Evolutionary conservation across 2,888 invertebrate genomes (phyloP), one percentile per base, ranked within the genome.

Genomic region (Vesta saturnalis): DNA sequence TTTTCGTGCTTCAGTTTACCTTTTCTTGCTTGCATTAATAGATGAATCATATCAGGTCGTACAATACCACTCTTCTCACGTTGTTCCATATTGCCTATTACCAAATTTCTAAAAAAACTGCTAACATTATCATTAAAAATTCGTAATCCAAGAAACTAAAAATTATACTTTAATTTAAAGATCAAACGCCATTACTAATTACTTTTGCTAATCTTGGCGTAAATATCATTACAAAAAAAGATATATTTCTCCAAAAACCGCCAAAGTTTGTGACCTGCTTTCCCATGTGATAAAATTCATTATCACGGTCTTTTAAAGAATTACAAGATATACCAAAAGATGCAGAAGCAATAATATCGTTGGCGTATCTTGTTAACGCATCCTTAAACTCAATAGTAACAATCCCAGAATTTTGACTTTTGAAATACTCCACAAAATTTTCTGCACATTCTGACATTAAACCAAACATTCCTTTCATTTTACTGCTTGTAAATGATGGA

Each of bases 401-500:
- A 0, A 72, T 30, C 0, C 72, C 70, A n/a, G n/a, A n/a, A n/a
- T n/a, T n/a, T 4, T 70, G 23, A 0, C 75, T 64, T 1, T 58
- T 12, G 10, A 82, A 70, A 57, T 76, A 75, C 3, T 78, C 65
- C 0, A 77, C 69, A 59, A 83, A 81, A 16, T 76, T 77, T 16
- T 55, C 69, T 1, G 80, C 82, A 57, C n/a, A n/a, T n/a, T n/a
- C n/a, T n/a, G n/a, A n/a, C n/a, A n/a, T n/a, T n/a, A n/a, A n/a
- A n/a, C n/a, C n/a, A n/a, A n/a, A n/a, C n/a, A n/a, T n/a, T n/a
- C 77, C 73, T 39, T 85, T 84, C 86, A 89, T 87, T 78, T 89
- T 88, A 59, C 86, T 86, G 5, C 86, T 82, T 0, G 88, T 89
- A 77, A 88, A n/a, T n/a, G n/a, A n/a, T n/a, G n/a, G n/a, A n/a